Base-by-base conservation (phyloP, 2,113 vertebrate genomes). In the Corythornis vintsioides region DNA sequence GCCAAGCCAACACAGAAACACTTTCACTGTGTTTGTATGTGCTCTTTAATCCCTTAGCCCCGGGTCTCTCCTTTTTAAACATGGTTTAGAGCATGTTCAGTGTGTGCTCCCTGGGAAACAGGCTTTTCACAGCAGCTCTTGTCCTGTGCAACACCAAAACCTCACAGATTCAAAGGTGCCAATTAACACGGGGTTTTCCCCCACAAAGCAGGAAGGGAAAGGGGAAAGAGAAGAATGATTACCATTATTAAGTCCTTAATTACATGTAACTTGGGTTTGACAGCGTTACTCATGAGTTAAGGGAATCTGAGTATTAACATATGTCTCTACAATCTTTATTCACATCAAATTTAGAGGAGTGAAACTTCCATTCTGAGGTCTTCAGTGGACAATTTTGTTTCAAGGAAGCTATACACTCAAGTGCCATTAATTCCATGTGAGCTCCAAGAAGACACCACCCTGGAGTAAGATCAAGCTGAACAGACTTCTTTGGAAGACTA, bases 271-370 rank as follows among this genome's bases (percentile, higher is more conserved):
- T 83, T 6, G 0, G 0, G 31, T 73, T 76, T 91, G 86, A 92
- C 82, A 94, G 84, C 10, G 83, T 64, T 87, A 89, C 50, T 92
- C n/a, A 75, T 22, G 31, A 92, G 71, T 66, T 87, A 92, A 83
- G 56, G 71, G 78, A 94, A 82, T 80, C 89, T 70, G 66, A 85
- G 72, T 64, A 91, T 59, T 67, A 91, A 91, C 8, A 17, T 80
- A 70, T 0, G 1, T 38, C 43, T 59, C 60, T 88, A 74, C 64
- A 67, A 15, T 70, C 40, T 66, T 64, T 59, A 73, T 73, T 63
- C 89, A 77, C 45, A 89, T 50, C 19, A 55, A 63, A 63, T 56
- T 88, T 83, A 75, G 81, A 83, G 50, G 29, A 88, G 24, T 38
- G 66, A 63, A 89, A 76, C 50, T 90, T 66, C 38, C 18, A 74